Base-by-base conservation (phyloP, 53 echinoderm and acorn worm species). In the Patiria pectinifera region DNA sequence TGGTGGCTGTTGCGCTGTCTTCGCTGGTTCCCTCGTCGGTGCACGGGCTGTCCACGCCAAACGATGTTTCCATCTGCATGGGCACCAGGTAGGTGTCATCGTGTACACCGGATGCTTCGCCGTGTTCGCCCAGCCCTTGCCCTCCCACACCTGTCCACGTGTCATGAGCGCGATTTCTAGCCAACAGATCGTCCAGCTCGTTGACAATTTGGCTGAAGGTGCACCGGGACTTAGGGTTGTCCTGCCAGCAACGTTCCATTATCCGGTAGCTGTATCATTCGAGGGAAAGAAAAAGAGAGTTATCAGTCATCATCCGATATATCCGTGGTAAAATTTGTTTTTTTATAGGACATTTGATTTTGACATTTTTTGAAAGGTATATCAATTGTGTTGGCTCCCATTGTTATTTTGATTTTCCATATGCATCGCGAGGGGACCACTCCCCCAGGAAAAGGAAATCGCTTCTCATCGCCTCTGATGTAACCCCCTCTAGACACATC, bases 181-280 rank as follows among this genome's bases (percentile, higher is more conserved):
- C 77, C 77, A 77, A 43, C 21, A 77, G 77, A 14, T 35, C 77
- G 24, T 77, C 35, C 77, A 77, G 7, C 77, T 77, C 77, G 26
- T 14, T 77, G 35, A 77, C 77, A 11, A 77, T 21, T 44, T 77
- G 77, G 26, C 35, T 77, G 77, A 77, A 77, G 25, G 77, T 77
- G 21, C 77, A 77, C 11, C 77, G 35, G 35, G 35, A 35, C 35
- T 35, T 35, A 1, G 35, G 35, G 35, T 35, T 35, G 35, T 35
- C 35, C 5, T 35, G 77, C 77, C 77, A 77, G 43, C 77, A 77
- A 14, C 77, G 77, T 21, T 77, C 26, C 77, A 77, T 77, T 11
- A 77, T 44, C 77, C 43, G 11, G 43, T 43, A 77, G 77, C 77
- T 77, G 44, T 25, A 25, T 35, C 25, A 77, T 6, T 77, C 16